Evolutionary conservation across 2,888 invertebrate genomes (phyloP), one percentile per base, ranked within the genome.

Genomic region (Macrosiphum euphorbiae): DNA sequence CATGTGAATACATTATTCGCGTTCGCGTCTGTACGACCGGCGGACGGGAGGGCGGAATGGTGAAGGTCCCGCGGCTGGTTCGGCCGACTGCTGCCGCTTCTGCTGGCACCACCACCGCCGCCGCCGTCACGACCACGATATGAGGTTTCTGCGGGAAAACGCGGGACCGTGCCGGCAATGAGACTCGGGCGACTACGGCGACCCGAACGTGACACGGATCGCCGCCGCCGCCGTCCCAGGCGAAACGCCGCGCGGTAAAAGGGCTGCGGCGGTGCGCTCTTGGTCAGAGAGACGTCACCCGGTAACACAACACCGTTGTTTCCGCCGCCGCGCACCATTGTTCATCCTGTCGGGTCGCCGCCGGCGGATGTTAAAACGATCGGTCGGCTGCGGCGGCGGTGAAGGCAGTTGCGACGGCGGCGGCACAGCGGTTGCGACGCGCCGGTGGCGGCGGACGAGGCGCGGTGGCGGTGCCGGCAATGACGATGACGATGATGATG

Each of bases 291-390:
- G 87, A 88, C 92, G 92, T 61, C 92, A 61, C 86, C 86, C 92
- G 92, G 92, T 92, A 92, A 92, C 87, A 92, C 92, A 92, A 92
- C 92, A 92, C 92, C 87, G 85, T 58, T 24, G 92, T 47, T 7
- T 11, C 84, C 90, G 91, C 91, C 55, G 92, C 92, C 92, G 58
- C 86, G 61, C 61, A 86, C 92, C 92, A 88, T 92, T 92, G 87
- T 92, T 92, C 88, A 61, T 92, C 87, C 87, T 88, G 92, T 92
- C 92, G 61, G 92, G 58, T 88, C 92, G 92, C 86, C 92, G 92
- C 92, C 67, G 92, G 92, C 92, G 92, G 92, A 92, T 92, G 92
- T 92, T 92, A 92, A 88, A 88, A 88, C 92, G 87, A 92, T 87
- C 87, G 92, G 87, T 8, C 84, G 84, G 84, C 84, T 52, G 84